Conservation (phyloP, 2,888 invertebrate species). For the Eucera pruinosa region DNA sequence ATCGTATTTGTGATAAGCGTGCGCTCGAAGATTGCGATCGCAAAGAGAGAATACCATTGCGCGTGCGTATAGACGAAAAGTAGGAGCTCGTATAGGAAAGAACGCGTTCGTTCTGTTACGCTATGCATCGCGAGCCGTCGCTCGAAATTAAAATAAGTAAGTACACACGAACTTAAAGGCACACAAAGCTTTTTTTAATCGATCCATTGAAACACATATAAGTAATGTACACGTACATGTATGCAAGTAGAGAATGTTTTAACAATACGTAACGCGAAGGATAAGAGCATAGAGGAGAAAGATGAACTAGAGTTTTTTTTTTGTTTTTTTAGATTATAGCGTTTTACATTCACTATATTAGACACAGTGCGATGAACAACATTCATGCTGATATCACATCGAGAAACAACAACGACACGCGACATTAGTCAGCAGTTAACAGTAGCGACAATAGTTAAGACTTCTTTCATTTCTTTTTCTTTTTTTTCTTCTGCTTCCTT, state of each 20-base stretch:
- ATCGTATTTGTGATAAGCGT: no score
- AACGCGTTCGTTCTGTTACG: conserved; percentile 3
- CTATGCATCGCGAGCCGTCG: not conserved
- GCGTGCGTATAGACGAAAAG: no score
- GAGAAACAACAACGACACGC: conserved; percentile 83
- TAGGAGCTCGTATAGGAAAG: no score
- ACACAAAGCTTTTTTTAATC: conserved; percentile 42
- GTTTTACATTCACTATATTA: conserved; percentile 45
- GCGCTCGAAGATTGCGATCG: no score
- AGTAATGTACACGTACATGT: no score
- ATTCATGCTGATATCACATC: conserved; percentile 77
- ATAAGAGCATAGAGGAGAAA: conserved; percentile 13
- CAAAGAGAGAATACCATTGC: no score
- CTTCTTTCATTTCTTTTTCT: conserved; percentile 49
- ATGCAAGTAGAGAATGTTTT: no score
- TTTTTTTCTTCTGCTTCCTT: not conserved
- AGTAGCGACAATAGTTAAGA: conserved; percentile 77
- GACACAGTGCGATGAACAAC: conserved; percentile 58
- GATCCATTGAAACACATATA: conserved; percentile 34
- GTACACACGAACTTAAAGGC: conserved; percentile 34
- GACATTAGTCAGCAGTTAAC: conserved; percentile 82
- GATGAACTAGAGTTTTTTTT: conserved; percentile 9
- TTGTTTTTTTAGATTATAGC: no score
- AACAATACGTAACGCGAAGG: conserved; percentile 30
- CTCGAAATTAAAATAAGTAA: conserved; percentile 23